These are phyloP conservation scores for Odontomachus brunneus DNA, from an alignment of 1,140 invertebrate genomes.

Conservation along the genomic window DNA sequence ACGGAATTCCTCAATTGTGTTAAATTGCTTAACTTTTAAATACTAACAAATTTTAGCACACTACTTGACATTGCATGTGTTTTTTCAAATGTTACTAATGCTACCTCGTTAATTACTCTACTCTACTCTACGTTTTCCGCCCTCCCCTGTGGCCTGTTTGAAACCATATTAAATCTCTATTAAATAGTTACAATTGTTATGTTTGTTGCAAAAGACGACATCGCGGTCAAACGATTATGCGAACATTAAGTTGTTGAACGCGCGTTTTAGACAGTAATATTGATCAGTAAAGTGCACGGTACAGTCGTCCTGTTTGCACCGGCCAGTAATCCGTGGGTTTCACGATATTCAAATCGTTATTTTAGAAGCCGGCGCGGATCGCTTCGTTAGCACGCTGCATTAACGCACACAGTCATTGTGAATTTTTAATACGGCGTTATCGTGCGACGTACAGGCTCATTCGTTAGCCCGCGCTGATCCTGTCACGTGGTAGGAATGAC, in stretches of 20 bases:
- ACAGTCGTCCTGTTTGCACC: background rate
- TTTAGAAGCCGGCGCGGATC: slow-evolving; percentile 22
- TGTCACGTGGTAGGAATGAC: slow-evolving; percentile 62
- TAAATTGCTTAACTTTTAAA: too few relatives aligned
- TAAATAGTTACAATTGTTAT: background rate
- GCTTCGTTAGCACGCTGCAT: slow-evolving; percentile 54
- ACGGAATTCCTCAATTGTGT: too few relatives aligned
- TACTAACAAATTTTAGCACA: too few relatives aligned
- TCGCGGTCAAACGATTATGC: background rate
- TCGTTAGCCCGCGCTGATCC: slow-evolving; percentile 59
- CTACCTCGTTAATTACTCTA: too few relatives aligned
- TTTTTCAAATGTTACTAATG: too few relatives aligned
- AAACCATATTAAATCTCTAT: background rate
- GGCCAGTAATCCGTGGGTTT: background rate
- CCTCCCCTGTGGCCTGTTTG: too few relatives aligned
- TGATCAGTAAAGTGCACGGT: background rate
- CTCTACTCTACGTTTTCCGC: too few relatives aligned
- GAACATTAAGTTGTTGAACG: background rate
- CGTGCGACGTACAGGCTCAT: slow-evolving; percentile 63
- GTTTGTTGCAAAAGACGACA: background rate
- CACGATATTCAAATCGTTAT: slow-evolving; percentile 39
- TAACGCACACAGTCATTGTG: slow-evolving; percentile 48
- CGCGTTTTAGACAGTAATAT: slow-evolving; percentile 1
- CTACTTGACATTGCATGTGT: too few relatives aligned
- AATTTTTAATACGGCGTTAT: slow-evolving; percentile 70